Base-by-base conservation (phyloP, 2,797 vertebrate genomes). In the Sebastes ruberrimus region DNA sequence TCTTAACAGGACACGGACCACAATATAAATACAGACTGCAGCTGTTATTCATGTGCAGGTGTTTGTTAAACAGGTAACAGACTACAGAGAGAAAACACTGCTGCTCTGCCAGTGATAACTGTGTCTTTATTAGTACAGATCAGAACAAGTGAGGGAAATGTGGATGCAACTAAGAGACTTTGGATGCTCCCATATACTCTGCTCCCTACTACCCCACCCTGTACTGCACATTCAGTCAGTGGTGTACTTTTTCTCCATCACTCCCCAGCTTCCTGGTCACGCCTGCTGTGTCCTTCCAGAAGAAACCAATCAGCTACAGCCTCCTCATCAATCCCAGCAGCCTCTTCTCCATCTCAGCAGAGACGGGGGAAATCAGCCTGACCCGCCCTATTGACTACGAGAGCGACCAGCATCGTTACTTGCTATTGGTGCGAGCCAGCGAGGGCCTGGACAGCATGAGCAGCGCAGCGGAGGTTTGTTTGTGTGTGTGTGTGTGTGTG, bases 281-380 rank as follows among this genome's bases (percentile, higher is more conserved):
- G 32, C 93, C 93, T 28, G 97, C 97, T 33, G 74, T 97, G 73
- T 98, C 97, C 62, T 96, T 97, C 90, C 97, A 97, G 90, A 96
- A 97, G 79, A 95, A 96, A 82, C 90, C 95, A 20, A 94, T 98
- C 92, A 95, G 86, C 90, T 98, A 97, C 94, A 96, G 94, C 90
- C 95, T 98, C 49, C 85, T 97, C 33, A 96, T 95, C 90, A 97
- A 98, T 90, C 97, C 97, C 83, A 95, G 95, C 86, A 97, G 95
- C 70, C 94, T 97, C 2, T 97, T 98, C 91, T 93, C 90, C 82
- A 96, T 98, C 88, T 90, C 95, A 73, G 49, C 49, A 10, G 92
- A 95, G 82, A 95, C 94, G 0, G 97, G 96, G 20, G 96, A 96
- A 78, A 94, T 97, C 90, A 95, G 96, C 65, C 91, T 98, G 78